A percentile compares a stretch with the other conserved stretches of the same genome.
Evolutionary conservation across 2,113 vertebrate species (phyloP).

Genomic region (Hemiscyllium ocellatum): DNA sequence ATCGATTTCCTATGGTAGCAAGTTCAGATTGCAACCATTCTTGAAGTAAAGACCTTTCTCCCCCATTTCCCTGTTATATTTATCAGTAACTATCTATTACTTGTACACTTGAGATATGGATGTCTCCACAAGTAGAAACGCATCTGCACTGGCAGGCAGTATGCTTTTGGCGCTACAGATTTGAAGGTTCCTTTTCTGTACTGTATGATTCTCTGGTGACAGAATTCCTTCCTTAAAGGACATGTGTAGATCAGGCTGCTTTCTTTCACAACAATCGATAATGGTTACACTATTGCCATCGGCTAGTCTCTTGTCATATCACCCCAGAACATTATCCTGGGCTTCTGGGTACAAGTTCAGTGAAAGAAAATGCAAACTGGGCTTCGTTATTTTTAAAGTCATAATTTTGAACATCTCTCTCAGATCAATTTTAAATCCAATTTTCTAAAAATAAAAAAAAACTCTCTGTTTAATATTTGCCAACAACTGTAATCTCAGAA

Average conservation of each 20-base stretch:
- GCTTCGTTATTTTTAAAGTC: not conserved
- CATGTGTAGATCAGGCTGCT: too few relatives aligned
- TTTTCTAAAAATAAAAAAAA: not conserved
- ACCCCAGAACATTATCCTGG: too few relatives aligned
- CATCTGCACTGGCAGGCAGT: not conserved
- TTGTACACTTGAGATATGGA: not conserved
- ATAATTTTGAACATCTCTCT: not conserved
- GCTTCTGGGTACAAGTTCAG: too few relatives aligned
- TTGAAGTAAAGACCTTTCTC: not conserved
- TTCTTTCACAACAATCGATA: too few relatives aligned
- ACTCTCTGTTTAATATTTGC: not conserved
- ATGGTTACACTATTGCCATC: too few relatives aligned
- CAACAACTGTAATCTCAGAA: not conserved
- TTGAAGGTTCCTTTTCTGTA: too few relatives aligned
- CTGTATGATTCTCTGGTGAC: too few relatives aligned
- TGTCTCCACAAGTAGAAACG: not conserved
- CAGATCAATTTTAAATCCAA: not conserved
- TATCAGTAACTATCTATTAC: not conserved
- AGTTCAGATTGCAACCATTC: not conserved
- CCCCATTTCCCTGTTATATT: not conserved
- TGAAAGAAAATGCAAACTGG: too few relatives aligned
- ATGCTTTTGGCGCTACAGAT: too few relatives aligned
- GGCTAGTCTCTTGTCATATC: too few relatives aligned
- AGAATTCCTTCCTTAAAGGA: too few relatives aligned
- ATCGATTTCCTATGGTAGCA: not conserved